A percentile compares a stretch with the other conserved stretches of the same genome.
phyloP scores from a whole-genome alignment of 2,797 vertebrate genomes.

The Gymnocypris eckloni region DNA sequence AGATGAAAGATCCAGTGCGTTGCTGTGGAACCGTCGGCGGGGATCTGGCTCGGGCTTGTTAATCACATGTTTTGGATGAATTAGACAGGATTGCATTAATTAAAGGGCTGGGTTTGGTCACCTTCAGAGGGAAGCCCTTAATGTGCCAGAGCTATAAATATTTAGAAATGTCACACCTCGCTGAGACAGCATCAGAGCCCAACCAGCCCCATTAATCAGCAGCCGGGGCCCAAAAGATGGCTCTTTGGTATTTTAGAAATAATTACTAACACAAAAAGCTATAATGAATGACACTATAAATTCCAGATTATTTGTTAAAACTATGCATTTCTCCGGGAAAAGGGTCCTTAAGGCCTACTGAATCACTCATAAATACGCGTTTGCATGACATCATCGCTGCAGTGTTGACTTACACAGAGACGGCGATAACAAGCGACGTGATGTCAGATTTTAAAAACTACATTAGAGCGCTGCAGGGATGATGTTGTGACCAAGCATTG shows the following conservation, averaged over 20 bases:
- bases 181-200: slow-evolving; percentile 94
- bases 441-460: slow-evolving; percentile 11
- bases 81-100: slow-evolving; percentile 92
- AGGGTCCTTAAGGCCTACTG: slow-evolving; percentile 78
- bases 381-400: slow-evolving; percentile 80
- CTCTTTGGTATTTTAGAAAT: slow-evolving; percentile 99
- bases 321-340: slow-evolving; percentile 88
- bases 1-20: slow-evolving; percentile 98
- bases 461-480: slow-evolving; percentile 8
- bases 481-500: neutral
- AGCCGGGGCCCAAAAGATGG: slow-evolving; percentile 91
- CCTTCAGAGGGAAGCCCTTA: slow-evolving; percentile 99
- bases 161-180: slow-evolving; percentile 99
- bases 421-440: neutral
- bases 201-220: slow-evolving; percentile 90
- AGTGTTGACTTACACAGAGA: slow-evolving; percentile 63
- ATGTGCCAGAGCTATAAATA: slow-evolving; percentile 99
- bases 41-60: slow-evolving; percentile 77
- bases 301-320: slow-evolving; percentile 99
- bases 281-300: slow-evolving; percentile 99
- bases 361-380: slow-evolving; percentile 82
- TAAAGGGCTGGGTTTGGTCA: slow-evolving; percentile 92
- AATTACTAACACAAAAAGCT: slow-evolving; percentile 99
- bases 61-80: slow-evolving; percentile 85
- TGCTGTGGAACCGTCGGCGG: slow-evolving; percentile 79